These are phyloP conservation scores for Andinoacara biseriatus DNA, from an alignment of 2,113 vertebrate species.

Conservation along the genomic window DNA sequence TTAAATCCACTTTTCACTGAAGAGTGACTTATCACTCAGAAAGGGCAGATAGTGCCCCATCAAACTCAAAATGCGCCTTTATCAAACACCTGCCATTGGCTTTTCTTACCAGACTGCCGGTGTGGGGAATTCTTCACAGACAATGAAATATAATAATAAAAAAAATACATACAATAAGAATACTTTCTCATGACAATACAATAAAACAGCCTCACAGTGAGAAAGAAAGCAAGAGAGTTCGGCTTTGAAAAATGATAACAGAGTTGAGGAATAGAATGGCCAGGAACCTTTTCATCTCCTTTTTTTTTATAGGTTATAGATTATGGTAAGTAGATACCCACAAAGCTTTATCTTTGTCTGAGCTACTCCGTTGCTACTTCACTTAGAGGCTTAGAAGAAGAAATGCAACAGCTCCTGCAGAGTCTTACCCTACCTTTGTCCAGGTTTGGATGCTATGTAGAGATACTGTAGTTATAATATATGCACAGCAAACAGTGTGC, in stretches of 20 bases:
- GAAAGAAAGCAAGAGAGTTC: slow-evolving; percentile 63
- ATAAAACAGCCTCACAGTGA: slow-evolving; percentile 63
- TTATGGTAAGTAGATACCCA: slow-evolving; percentile 80
- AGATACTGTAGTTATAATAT: neutral
- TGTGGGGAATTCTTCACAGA: slow-evolving; percentile 56
- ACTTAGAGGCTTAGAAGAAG: slow-evolving; percentile 68
- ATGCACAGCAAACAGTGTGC: neutral
- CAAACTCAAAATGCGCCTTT: slow-evolving; percentile 64
- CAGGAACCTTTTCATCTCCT: slow-evolving; percentile 68
- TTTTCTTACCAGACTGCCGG: slow-evolving; percentile 63
- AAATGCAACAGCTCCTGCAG: slow-evolving; percentile 63
- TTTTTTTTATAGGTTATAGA: slow-evolving; percentile 76
- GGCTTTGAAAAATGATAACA: slow-evolving; percentile 72
- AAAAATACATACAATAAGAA: slow-evolving; percentile 68
- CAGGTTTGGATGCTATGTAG: neutral
- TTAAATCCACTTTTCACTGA: slow-evolving; percentile 61
- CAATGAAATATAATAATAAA: slow-evolving; percentile 59
- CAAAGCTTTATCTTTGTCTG: slow-evolving; percentile 67
- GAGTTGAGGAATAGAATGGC: slow-evolving; percentile 68
- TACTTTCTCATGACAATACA: slow-evolving; percentile 59
- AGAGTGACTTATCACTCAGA: slow-evolving; percentile 65
- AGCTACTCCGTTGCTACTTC: slow-evolving; percentile 51
- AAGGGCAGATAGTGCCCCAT: slow-evolving; percentile 65
- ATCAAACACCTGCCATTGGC: slow-evolving; percentile 63
- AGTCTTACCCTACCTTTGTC: slow-evolving; percentile 60